These are phyloP conservation scores for Rhynchonycteris naso DNA, from an alignment of 2,797 vertebrate species.

Conservation along the genomic window DNA sequence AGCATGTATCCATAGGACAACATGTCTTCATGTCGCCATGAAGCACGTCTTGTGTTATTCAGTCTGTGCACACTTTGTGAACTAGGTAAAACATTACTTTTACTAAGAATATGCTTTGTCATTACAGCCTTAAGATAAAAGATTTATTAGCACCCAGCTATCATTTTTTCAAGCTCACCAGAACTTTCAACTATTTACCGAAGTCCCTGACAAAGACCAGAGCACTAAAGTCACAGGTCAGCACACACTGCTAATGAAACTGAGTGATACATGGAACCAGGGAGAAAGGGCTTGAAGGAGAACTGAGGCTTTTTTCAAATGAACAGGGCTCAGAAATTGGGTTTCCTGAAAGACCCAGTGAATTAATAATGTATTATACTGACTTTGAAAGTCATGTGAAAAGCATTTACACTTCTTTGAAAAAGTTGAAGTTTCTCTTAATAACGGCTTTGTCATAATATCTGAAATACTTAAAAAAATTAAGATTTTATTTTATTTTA, in stretches of 20 bases:
- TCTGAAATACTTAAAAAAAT: background rate
- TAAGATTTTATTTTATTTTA: background rate
- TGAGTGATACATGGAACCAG: background rate
- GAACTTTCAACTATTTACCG: background rate
- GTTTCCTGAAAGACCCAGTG: background rate
- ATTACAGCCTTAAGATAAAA: background rate
- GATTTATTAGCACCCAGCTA: background rate
- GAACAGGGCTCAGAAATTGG: background rate
- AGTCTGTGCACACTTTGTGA: background rate
- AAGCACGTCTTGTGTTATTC: background rate
- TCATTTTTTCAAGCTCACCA: slow-evolving; percentile 33
- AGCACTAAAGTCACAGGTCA: background rate
- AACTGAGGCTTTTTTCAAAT: background rate
- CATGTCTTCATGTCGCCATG: background rate
- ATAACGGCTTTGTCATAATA: slow-evolving; percentile 15
- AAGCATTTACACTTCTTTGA: slow-evolving; percentile 13
- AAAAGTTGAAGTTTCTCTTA: slow-evolving; percentile 7
- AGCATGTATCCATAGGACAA: background rate
- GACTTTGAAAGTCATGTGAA: background rate
- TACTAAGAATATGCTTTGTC: slow-evolving; percentile 31
- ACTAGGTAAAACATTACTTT: background rate
- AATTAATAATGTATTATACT: background rate
- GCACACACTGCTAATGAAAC: background rate
- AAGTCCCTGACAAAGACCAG: slow-evolving; percentile 5
- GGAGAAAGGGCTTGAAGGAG: background rate